Conservation (phyloP, 2,797 vertebrate genomes). For the Lindbergichthys nudifrons region DNA sequence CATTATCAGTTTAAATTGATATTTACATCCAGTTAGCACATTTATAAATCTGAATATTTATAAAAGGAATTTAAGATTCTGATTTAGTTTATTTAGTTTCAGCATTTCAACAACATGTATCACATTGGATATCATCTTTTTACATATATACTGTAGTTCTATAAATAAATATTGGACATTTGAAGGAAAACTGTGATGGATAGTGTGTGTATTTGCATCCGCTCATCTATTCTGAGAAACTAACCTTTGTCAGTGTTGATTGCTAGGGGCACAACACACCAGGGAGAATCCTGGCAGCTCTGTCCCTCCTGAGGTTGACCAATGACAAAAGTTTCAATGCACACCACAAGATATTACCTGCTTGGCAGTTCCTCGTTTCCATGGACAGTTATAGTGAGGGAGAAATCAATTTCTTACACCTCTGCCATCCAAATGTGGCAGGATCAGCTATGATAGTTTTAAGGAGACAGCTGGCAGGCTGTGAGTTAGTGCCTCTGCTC, state of each 20-base stretch:
- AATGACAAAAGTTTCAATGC: conserved; percentile 65
- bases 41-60: not conserved
- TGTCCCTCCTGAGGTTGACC: conserved; percentile 63
- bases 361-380: conserved; percentile 72
- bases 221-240: conserved; percentile 49
- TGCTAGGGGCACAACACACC: conserved; percentile 36
- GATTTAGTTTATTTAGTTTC: not conserved
- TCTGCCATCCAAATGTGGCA: conserved; percentile 74
- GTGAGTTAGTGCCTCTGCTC: conserved; percentile 65
- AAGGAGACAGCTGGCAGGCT: conserved; percentile 71
- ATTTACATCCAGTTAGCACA: not conserved
- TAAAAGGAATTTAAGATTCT: not conserved
- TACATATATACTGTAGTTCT: not conserved
- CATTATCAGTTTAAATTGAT: conserved; percentile 10
- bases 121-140: accelerated
- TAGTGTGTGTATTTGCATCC: conserved; percentile 19
- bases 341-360: conserved; percentile 65
- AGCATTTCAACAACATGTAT: not conserved
- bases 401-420: conserved; percentile 73
- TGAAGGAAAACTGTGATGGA: not conserved
- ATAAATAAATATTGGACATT: not conserved
- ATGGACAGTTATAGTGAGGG: conserved; percentile 73
- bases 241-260: conserved; percentile 53
- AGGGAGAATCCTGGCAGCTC: conserved; percentile 39
- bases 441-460: conserved; percentile 61